Base-by-base conservation (phyloP, 2,113 vertebrate species). In the Cyanocitta stelleri region DNA sequence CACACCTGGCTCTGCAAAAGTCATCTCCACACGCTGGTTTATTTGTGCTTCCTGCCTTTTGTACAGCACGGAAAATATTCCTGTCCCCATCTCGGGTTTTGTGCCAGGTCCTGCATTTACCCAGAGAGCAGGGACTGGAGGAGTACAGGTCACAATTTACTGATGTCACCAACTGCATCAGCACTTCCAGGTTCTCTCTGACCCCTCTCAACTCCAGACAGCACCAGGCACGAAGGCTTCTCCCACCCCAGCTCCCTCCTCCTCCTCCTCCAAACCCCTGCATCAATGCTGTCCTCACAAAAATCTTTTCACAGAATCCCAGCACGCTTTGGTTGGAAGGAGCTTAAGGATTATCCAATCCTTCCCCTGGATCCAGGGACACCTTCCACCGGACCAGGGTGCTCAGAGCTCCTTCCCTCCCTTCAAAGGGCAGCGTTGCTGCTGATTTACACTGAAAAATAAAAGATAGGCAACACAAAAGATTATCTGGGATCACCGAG, bases 141-240 rank as follows among this genome's bases (percentile, higher is more conserved):
- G 69, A 18, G 35, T 24, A 9, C 58, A 11, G 7, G 22, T 16
- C 85, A 51, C 32, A 6, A 21, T 19, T 35, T 3, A 3, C 16
- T 22, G 22, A 1, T 3, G 12, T 1, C 64, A 43, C 7, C 46
- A 5, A 46, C 27, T 5, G 22, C 76, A 37, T 10, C 54, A 23
- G 37, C 74, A 43, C 69, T 8, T 22, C 11, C 87, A 81, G 58
- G 4, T 1, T 20, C 10, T 4, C 49, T 3, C 1, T 6, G 55
- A 55, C 10, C 33, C 54, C 37, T 59, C 80, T 32, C n/a, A 49
- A 1, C 37, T 8, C 48, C 49, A 51, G 23, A 30, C 3, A 39
- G 16, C 66, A 20, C 0, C 62, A 17, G 59, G 51, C 63, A 61
- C 0, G 0, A 33, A 58, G 20, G 29, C 2, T 19, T 3, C 43